Conservation (phyloP, 2,113 vertebrate genomes). For the Sander vitreus region DNA sequence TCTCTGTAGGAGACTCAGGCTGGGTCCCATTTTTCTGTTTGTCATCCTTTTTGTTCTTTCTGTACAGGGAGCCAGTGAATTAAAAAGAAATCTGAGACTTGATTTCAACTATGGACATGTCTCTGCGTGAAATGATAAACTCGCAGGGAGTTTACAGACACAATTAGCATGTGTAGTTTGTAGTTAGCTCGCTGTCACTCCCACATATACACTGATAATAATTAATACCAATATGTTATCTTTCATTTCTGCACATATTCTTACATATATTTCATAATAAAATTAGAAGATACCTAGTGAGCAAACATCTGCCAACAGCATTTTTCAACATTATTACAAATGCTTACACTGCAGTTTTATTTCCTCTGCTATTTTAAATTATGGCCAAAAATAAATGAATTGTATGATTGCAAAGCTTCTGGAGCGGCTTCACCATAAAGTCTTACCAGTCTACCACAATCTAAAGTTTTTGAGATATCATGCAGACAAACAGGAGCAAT, state of each 20-base stretch:
- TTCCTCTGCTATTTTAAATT: not conserved
- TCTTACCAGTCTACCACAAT: not conserved
- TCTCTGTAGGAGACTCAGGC: slow-evolving; percentile 22
- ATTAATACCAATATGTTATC: not conserved
- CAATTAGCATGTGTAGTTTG: no score
- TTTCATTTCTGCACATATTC: slow-evolving; percentile 2
- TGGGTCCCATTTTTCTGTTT: slow-evolving; percentile 57
- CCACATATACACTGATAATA: not conserved
- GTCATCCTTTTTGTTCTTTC: slow-evolving; percentile 69
- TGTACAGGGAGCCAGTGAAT: slow-evolving; percentile 33
- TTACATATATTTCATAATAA: not conserved
- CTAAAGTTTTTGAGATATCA: not conserved
- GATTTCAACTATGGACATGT: no score
- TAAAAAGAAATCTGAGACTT: not conserved
- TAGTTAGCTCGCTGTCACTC: no score
- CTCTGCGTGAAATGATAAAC: no score
- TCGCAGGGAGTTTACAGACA: no score
- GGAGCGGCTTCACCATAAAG: not conserved
- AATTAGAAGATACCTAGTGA: not conserved
- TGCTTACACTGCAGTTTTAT: not conserved
- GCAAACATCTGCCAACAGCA: not conserved
- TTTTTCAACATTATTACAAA: not conserved
- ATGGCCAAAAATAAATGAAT: not conserved
- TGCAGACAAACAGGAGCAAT: not conserved
- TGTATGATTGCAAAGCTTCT: not conserved